A percentile compares a stretch with the other conserved stretches of the same genome.
Conservation (phyloP, 1,140 invertebrate species). For the Apis laboriosa region DNA sequence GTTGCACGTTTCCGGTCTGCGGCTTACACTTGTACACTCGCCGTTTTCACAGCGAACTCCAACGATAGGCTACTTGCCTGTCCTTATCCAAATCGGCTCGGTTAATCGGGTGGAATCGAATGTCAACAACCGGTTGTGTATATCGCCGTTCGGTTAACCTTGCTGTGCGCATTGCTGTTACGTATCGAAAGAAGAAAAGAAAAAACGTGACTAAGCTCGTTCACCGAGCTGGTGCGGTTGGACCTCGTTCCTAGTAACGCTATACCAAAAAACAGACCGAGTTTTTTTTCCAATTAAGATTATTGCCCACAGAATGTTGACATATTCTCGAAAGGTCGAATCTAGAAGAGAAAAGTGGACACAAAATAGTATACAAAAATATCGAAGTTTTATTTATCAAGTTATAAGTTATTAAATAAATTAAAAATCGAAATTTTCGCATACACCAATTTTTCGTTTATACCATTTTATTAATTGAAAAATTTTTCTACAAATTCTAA, state of each 20-base stretch:
- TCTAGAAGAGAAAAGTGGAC: no score
- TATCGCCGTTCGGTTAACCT: slow-evolving; percentile 37
- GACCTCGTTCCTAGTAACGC: background rate
- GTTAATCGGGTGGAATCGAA: slow-evolving; percentile 51
- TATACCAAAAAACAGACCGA: background rate
- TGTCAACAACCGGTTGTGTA: slow-evolving; percentile 52
- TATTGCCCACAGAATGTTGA: no score
- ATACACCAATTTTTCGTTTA: no score
- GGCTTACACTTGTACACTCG: slow-evolving; percentile 15
- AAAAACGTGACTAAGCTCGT: slow-evolving; percentile 33
- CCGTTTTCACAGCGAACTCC: background rate
- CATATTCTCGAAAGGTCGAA: background rate
- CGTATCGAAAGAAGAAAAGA: background rate
- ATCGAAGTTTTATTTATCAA: no score
- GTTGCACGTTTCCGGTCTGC: slow-evolving; percentile 38
- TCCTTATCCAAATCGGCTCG: slow-evolving; percentile 36
- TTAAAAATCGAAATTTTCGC: no score
- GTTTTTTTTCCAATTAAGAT: no score
- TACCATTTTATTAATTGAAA: no score
- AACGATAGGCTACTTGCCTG: background rate
- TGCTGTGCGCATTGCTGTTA: background rate
- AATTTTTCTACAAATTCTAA: no score
- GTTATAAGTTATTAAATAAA: no score
- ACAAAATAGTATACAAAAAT: no score
- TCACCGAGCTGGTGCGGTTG: slow-evolving; percentile 23